These are phyloP conservation scores for Heterodera filipjevi DNA, from an alignment of 2,888 invertebrate genomes.

Conservation along the genomic window DNA sequence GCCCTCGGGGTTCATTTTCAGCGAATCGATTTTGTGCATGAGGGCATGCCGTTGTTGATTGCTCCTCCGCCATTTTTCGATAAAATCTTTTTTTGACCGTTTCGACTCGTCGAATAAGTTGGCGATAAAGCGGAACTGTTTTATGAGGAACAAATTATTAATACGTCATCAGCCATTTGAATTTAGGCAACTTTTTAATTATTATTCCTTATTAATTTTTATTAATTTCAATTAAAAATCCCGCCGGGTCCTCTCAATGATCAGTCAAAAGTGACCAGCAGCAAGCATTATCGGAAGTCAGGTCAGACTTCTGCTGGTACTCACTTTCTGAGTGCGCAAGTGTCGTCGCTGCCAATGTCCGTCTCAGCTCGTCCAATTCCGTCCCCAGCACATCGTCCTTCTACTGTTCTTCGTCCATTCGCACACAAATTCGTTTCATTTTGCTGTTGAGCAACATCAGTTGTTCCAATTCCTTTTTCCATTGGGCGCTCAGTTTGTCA, in stretches of 20 bases:
- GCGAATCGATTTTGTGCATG: conserved; percentile 1
- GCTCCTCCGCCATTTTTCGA: conserved; percentile 10
- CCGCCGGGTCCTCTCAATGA: too few relatives aligned
- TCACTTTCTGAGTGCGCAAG: background rate
- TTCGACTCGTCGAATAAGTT: background rate
- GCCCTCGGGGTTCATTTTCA: conserved; percentile 31
- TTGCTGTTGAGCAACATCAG: background rate
- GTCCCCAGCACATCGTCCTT: background rate
- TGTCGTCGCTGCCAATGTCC: background rate
- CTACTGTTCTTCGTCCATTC: background rate
- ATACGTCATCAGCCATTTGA: too few relatives aligned
- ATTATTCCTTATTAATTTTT: too few relatives aligned
- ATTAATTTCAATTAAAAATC: too few relatives aligned
- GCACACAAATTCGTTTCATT: background rate
- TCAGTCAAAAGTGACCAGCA: background rate
- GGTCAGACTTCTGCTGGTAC: too few relatives aligned
- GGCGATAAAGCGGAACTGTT: background rate
- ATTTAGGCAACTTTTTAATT: too few relatives aligned
- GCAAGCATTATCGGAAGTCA: too few relatives aligned
- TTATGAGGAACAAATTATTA: background rate
- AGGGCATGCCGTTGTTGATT: conserved; percentile 4
- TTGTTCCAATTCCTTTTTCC: background rate
- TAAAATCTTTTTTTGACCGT: background rate
- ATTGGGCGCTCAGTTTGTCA: background rate
- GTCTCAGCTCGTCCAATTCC: background rate